Evolutionary conservation across 1,140 invertebrate genomes (phyloP), one percentile per base, ranked within the genome.

Genomic region (Harlomillsia oculata): DNA sequence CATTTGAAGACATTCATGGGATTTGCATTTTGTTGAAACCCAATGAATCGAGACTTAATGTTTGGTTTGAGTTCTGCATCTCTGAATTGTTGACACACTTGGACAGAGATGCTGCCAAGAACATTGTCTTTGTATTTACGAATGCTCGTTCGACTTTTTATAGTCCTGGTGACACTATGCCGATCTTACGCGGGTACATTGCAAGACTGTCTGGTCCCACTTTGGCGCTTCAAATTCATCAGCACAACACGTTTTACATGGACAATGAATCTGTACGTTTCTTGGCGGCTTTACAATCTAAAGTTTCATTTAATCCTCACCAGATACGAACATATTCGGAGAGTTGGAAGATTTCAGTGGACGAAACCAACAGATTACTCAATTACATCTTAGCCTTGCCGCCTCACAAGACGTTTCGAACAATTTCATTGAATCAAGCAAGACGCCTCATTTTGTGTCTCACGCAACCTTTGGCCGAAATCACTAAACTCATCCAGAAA

Each of bases 71-170:
- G 20, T 69, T 64, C 49, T 69, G 67, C 20, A 54, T 68, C 18
- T 53, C 62, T 8, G 59, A 69, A 46, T 30, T 68, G 11, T 30
- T 68, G 1, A 55, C 57, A 20, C 16, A 63, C 21, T 41, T 69
- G 18, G 60, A 69, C 44, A 44, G 48, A 20, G 57, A 53, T 32
- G 64, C 67, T 2, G 45, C 39, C 18, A 13, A 53, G 20, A 68
- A 68, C 44, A 68, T 68, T 34, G 36, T 68, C 1, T 68, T 68
- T 48, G 56, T 41, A 5, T 64, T 64, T 23, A 64, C 63, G 21
- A 63, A 64, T 57, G n/a, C 61, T 16, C 36, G 61, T 18, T 26
- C 28, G 5, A 64, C 60, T 6, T 44, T 64, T 2, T 63, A 64
- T 32, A 32, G 20, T 6, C 56, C 56, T 14, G 63, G 60, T 9